Conservation (phyloP, 2,888 invertebrate species). For the Prosopocoilus inquinatus region DNA sequence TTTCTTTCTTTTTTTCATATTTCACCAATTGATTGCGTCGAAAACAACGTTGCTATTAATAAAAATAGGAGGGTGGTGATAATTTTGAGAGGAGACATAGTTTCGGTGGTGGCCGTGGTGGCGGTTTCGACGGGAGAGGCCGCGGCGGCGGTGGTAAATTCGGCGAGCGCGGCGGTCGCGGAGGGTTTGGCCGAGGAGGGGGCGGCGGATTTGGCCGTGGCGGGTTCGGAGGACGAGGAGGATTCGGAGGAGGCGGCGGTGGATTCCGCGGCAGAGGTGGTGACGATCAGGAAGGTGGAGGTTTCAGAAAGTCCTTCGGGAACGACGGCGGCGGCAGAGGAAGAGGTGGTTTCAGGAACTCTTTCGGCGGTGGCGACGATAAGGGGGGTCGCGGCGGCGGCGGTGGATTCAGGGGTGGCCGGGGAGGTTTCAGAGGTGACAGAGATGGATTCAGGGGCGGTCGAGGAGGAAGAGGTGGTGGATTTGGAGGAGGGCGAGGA, state of each 20-base stretch:
- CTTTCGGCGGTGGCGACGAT: conserved; percentile 31
- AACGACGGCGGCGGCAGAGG: conserved; percentile 32
- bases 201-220: conserved; percentile 32
- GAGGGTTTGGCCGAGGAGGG: conserved; percentile 38
- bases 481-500: conserved; percentile 44
- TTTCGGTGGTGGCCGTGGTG: conserved; percentile 35
- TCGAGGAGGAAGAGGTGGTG: conserved; percentile 36
- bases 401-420: conserved; percentile 37
- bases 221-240: conserved; percentile 28
- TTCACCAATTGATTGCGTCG: conserved; percentile 21
- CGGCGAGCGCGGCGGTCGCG: conserved; percentile 33
- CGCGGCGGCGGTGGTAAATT: conserved; percentile 31
- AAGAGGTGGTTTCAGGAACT: conserved; percentile 38
- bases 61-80: conserved; percentile 37
- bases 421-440: conserved; percentile 42
- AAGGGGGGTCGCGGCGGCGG: conserved; percentile 32
- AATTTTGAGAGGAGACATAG: conserved; percentile 22
- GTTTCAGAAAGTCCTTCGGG: conserved; percentile 38
- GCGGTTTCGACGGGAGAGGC: conserved; percentile 26
- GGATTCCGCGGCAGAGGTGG: conserved; percentile 48
- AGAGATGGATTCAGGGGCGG: conserved; percentile 41
- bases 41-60: not conserved
- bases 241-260: conserved; percentile 43
- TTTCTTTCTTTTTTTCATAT: conserved; percentile 38
- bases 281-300: conserved; percentile 33